A percentile compares a stretch with the other conserved stretches of the same genome.
Conservation (phyloP, 2,888 invertebrate genomes). For the Vanessa cardui region DNA sequence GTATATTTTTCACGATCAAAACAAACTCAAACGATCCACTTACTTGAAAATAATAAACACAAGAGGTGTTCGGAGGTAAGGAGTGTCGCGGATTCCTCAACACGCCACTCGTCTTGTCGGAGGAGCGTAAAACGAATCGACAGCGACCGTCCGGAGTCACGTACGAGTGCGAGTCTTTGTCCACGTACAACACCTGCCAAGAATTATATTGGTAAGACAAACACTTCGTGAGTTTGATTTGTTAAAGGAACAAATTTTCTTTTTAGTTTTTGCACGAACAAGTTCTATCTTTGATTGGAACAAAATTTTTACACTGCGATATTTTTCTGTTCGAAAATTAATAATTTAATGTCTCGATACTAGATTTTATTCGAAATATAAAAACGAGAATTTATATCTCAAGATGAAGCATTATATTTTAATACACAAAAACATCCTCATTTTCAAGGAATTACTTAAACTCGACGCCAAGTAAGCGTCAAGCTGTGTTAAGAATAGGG, state of each 20-base stretch:
- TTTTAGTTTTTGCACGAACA: conserved; percentile 5
- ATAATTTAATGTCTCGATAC: no score
- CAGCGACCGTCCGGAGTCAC: conserved; percentile 88
- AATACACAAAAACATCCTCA: no score
- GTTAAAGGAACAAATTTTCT: conserved; percentile 23
- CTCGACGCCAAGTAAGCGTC: no score
- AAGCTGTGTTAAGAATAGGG: no score
- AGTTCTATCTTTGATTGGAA: not conserved
- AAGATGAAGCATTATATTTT: no score
- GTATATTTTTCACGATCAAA: not conserved
- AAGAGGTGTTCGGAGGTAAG: conserved; percentile 91
- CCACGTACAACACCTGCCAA: conserved; percentile 87
- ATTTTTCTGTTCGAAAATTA: no score
- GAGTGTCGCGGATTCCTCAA: conserved; percentile 90
- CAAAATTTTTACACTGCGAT: no score
- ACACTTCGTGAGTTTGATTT: conserved; percentile 32
- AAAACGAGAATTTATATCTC: no score
- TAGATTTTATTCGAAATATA: no score
- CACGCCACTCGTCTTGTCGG: conserved; percentile 88
- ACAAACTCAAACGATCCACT: conserved; percentile 21
- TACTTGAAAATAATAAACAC: conserved; percentile 89
- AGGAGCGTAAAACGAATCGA: conserved; percentile 89
- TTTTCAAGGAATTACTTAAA: no score
- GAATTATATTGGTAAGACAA: conserved; percentile 39
- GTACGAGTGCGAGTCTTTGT: conserved; percentile 89